Percentiles rank a stretch among this genome's conserved stretches.
Conservation (phyloP, 2,113 vertebrate genomes). For the Puma concolor region DNA sequence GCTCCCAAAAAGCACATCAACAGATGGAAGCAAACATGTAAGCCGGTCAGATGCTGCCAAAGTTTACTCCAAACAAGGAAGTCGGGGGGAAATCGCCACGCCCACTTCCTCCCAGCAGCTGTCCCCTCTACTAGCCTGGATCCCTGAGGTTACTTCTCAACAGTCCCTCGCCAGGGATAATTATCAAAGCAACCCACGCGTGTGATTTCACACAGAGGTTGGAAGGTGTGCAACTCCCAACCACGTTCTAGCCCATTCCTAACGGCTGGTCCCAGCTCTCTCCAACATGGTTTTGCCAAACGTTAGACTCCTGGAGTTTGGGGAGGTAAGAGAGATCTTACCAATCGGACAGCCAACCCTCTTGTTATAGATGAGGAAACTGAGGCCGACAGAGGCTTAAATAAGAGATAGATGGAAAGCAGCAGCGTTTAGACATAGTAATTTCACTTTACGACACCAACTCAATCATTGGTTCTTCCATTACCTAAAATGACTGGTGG, state of each 20-base stretch:
- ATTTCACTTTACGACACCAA: not conserved
- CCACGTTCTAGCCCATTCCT: not conserved
- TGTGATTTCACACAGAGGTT: not conserved
- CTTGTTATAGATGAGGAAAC: not conserved
- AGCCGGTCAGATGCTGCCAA: not conserved
- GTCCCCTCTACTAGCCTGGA: not conserved
- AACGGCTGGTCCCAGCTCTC: not conserved
- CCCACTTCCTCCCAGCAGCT: conserved; percentile 62
- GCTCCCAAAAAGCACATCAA: conserved; percentile 32
- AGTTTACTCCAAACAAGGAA: conserved; percentile 80
- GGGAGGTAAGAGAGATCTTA: no score
- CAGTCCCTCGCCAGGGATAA: not conserved
- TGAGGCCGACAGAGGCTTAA: not conserved
- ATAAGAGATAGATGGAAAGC: not conserved
- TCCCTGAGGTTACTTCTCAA: not conserved
- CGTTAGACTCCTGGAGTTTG: not conserved
- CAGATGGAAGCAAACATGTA: conserved; percentile 55
- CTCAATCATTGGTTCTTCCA: not conserved
- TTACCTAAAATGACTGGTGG: not conserved
- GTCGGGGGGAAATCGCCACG: conserved; percentile 21
- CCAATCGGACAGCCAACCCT: not conserved
- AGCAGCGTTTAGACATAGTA: not conserved
- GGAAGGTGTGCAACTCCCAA: not conserved
- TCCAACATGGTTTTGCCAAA: not conserved
- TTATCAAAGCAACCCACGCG: not conserved